A percentile compares a stretch with the other conserved stretches of the same genome.
phyloP scores from a whole-genome alignment of 2,888 invertebrate genomes.

The Augochlorella aurata region DNA sequence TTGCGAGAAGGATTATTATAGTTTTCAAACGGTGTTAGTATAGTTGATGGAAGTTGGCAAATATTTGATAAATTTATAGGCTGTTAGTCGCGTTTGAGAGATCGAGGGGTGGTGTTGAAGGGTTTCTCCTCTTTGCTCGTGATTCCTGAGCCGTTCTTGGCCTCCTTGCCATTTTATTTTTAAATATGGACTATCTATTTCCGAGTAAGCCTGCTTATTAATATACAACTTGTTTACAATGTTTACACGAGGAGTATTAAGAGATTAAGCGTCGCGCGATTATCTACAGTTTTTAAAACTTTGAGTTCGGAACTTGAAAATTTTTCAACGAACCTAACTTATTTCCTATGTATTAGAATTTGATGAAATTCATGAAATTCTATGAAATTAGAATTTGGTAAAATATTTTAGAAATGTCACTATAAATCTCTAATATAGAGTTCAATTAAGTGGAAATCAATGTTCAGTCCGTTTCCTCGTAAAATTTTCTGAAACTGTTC shows the following conservation, averaged over 20 bases:
- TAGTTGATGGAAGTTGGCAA: background rate
- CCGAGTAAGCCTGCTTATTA: background rate
- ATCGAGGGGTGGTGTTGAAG: slow-evolving; percentile 6
- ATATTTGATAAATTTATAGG: background rate
- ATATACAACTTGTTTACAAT: background rate
- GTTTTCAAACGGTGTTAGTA: background rate
- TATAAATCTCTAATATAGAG: background rate
- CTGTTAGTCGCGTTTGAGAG: background rate
- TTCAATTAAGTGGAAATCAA: background rate
- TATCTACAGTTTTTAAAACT: background rate
- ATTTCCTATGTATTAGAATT: no score
- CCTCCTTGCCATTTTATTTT: background rate
- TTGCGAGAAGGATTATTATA: no score
- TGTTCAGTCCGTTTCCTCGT: no score
- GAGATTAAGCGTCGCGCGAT: background rate
- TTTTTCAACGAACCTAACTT: background rate
- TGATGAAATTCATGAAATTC: no score
- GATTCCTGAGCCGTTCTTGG: slow-evolving; percentile 12
- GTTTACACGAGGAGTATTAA: background rate
- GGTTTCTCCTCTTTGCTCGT: slow-evolving; percentile 13
- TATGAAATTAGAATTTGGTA: no score
- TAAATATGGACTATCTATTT: background rate
- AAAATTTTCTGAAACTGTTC: no score
- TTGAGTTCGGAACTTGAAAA: background rate
- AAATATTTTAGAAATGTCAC: background rate